Conservation (phyloP, 2,113 vertebrate species). For the Barbus barbus region DNA sequence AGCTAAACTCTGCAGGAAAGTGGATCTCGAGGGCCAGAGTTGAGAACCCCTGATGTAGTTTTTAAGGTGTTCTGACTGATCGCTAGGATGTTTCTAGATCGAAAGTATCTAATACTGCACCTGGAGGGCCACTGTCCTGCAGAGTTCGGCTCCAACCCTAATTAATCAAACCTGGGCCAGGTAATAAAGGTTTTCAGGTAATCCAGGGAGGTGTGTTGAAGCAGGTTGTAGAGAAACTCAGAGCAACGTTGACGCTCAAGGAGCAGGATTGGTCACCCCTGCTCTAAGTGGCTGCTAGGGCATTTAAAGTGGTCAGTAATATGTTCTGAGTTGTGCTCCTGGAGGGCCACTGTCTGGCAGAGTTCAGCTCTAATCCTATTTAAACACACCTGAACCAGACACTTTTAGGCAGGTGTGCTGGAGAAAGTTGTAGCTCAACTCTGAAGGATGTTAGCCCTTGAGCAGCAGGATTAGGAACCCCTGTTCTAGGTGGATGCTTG, state of each 20-base stretch:
- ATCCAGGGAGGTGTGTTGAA: background rate
- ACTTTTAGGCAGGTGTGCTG: background rate
- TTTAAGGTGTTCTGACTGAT: too few relatives aligned
- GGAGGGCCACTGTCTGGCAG: background rate
- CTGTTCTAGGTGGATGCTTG: background rate
- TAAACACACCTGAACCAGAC: background rate
- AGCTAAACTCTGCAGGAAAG: background rate
- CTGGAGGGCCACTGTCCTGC: background rate
- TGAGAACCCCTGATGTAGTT: too few relatives aligned
- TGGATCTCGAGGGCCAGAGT: too few relatives aligned
- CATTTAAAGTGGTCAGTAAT: background rate
- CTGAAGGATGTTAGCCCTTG: background rate
- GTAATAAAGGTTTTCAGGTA: background rate
- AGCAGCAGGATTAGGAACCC: background rate
- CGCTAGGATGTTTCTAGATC: background rate
- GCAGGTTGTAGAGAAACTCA: background rate
- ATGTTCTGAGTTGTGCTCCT: background rate
- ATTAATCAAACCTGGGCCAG: background rate
- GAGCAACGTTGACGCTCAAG: too few relatives aligned
- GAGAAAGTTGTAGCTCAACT: background rate
- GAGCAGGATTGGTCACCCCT: background rate
- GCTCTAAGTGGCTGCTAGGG: background rate
- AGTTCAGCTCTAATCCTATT: background rate
- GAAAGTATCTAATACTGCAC: background rate
- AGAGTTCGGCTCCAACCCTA: background rate